A percentile compares a stretch with the other conserved stretches of the same genome.
Evolutionary conservation across 2,797 vertebrate genomes (phyloP).

Genomic region (Xiphorhynchus erythropygius): DNA sequence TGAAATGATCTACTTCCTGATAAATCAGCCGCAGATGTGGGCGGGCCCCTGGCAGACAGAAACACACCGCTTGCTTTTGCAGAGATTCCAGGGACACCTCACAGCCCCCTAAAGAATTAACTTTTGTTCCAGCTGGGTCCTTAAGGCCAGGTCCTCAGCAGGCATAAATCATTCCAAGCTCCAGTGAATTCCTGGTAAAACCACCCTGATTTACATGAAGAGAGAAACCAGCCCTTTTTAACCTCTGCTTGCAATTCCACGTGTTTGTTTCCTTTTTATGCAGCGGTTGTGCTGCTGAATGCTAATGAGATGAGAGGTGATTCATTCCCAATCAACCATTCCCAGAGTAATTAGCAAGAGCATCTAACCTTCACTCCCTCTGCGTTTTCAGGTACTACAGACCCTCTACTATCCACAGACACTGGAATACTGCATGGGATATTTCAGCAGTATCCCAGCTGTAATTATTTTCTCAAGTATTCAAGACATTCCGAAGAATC

Average conservation of each 20-base stretch:
- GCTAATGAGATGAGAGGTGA: conserved; percentile 37
- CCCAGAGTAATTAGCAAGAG: conserved; percentile 48
- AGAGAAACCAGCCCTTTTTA: not conserved
- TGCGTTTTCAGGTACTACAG: conserved; percentile 20
- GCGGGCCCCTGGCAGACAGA: not conserved
- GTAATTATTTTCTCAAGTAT: conserved; percentile 57
- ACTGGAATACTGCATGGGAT: not conserved
- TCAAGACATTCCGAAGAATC: conserved; percentile 52
- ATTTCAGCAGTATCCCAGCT: conserved; percentile 30
- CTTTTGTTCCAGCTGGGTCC: conserved; percentile 12
- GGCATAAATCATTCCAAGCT: conserved; percentile 25
- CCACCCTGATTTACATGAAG: not conserved
- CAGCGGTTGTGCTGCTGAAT: conserved; percentile 32
- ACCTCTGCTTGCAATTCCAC: not conserved
- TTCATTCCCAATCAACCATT: conserved; percentile 33
- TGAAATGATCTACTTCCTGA: not conserved
- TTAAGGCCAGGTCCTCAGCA: not conserved
- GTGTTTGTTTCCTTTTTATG: conserved; percentile 52
- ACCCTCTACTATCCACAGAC: not conserved
- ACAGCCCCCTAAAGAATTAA: not conserved
- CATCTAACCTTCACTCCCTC: conserved; percentile 22
- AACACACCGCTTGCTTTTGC: not conserved
- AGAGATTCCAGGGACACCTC: not conserved
- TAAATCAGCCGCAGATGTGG: not conserved
- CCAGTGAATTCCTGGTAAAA: conserved; percentile 14